These are phyloP conservation scores for Pterostichus madidus DNA, from an alignment of 2,888 invertebrate species.

Conservation along the genomic window DNA sequence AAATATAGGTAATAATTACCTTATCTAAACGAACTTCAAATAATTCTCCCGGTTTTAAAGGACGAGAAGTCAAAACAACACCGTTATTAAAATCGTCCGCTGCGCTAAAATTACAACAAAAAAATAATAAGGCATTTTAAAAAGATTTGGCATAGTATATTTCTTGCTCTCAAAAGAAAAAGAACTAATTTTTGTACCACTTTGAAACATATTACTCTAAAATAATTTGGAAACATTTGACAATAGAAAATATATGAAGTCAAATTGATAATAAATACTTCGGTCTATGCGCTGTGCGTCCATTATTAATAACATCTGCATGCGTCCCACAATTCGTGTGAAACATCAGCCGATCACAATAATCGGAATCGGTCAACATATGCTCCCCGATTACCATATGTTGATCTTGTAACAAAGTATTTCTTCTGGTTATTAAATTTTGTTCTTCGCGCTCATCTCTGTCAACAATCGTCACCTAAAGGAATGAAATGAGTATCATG, in stretches of 20 bases:
- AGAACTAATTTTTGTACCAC: too few relatives aligned
- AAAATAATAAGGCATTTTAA: constrained; percentile 5
- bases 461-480: constrained; percentile 89
- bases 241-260: too few relatives aligned
- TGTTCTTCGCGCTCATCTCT: constrained; percentile 88
- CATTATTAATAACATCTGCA: constrained; percentile 94
- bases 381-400: constrained; percentile 71
- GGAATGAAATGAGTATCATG: neutral
- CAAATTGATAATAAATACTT: constrained; percentile 80
- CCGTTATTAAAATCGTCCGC: constrained; percentile 97
- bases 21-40: constrained; percentile 94
- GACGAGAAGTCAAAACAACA: constrained; percentile 92
- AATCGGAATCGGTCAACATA: constrained; percentile 76
- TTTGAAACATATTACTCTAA: too few relatives aligned
- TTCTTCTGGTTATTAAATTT: constrained; percentile 85
- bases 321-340: constrained; percentile 95
- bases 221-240: too few relatives aligned
- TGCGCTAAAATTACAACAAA: constrained; percentile 80
- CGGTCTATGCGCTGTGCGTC: constrained; percentile 94
- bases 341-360: constrained; percentile 88
- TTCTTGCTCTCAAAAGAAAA: too few relatives aligned
- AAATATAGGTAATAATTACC: constrained; percentile 11
- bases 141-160: too few relatives aligned
- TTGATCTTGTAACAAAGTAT: constrained; percentile 80
- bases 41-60: constrained; percentile 91